phyloP scores from a whole-genome alignment of 2,113 vertebrate species.

The Eretmochelys imbricata region DNA sequence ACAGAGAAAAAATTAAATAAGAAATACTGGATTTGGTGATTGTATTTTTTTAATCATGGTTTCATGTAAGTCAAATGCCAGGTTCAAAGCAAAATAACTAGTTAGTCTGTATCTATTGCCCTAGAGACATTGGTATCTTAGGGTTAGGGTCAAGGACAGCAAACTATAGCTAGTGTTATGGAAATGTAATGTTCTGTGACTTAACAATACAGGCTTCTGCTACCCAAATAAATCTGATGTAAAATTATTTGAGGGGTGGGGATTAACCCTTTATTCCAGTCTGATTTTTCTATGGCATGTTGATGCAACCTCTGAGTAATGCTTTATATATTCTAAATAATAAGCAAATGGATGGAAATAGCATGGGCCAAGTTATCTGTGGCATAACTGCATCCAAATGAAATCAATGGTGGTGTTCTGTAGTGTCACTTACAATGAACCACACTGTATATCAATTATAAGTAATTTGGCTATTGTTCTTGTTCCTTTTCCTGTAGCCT shows the following conservation, averaged over 20 bases:
- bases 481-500: background rate
- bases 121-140: background rate
- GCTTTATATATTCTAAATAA: background rate
- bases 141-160: background rate
- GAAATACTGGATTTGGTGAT: background rate
- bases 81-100: background rate
- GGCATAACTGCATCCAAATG: background rate
- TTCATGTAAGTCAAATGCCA: background rate
- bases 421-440: background rate
- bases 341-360: background rate
- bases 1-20: background rate
- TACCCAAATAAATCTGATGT: background rate
- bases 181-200: background rate
- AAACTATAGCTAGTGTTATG: fast-evolving
- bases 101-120: background rate
- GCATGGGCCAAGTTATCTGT: background rate
- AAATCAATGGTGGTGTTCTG: background rate
- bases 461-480: background rate
- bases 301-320: background rate
- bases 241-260: fast-evolving
- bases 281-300: background rate
- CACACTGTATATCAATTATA: background rate
- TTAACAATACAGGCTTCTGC: background rate
- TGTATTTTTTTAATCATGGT: no score
- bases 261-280: fast-evolving